Evolutionary conservation across 2,113 vertebrate genomes (phyloP).

Genomic region (Porphyrio hochstetteri): DNA sequence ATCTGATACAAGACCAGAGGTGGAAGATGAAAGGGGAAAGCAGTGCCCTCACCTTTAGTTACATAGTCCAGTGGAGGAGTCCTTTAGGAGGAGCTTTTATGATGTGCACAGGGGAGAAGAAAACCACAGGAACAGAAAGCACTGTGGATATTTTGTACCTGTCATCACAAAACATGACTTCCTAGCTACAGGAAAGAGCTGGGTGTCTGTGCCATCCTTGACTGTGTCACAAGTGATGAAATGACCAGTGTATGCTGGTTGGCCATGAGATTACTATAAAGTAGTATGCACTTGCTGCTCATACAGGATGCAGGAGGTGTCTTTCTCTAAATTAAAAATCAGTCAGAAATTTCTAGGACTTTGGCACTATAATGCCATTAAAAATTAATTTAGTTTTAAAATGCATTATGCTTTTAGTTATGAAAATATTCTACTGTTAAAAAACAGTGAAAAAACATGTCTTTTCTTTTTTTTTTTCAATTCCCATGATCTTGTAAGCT

Average conservation of each 20-base stretch:
- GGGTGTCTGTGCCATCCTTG: background rate
- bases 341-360: background rate
- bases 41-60: background rate
- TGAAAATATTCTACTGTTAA: background rate
- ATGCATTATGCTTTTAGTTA: background rate
- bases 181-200: background rate
- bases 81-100: background rate
- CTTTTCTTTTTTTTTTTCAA: background rate
- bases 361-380: background rate
- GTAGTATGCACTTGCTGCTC: background rate
- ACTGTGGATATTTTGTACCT: background rate
- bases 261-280: background rate
- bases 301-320: background rate
- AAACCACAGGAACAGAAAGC: background rate
- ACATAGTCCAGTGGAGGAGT: background rate
- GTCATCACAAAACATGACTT: background rate
- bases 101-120: background rate
- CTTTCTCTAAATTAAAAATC: background rate
- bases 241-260: background rate
- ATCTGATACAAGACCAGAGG: background rate
- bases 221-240: background rate
- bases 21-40: background rate
- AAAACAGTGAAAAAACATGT: background rate
- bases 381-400: background rate
- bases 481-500: background rate